phyloP scores from a whole-genome alignment of 1,140 invertebrate genomes.

The Streblospio benedicti region DNA sequence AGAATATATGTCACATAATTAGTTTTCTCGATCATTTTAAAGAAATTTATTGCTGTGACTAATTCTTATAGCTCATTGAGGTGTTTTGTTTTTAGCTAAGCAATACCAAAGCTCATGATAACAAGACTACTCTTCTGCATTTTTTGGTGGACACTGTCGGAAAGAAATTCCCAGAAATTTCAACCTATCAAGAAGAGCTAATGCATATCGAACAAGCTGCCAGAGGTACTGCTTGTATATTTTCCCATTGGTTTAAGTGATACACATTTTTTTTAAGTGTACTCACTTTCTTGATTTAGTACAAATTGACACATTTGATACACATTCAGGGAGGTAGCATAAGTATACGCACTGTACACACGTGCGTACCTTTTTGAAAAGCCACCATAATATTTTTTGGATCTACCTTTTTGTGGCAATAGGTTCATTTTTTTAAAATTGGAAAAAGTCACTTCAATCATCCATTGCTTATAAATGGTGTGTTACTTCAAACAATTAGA shows the following conservation, averaged over 20 bases:
- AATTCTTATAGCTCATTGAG: neutral
- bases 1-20: conserved; percentile 21
- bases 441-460: too few relatives aligned
- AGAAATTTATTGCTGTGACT: neutral
- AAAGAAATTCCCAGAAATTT: conserved; percentile 73
- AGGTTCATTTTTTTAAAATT: too few relatives aligned
- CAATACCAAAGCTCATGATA: conserved; percentile 89
- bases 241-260: conserved; percentile 7
- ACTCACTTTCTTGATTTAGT: neutral
- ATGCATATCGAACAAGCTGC: conserved; percentile 60
- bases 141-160: conserved; percentile 83
- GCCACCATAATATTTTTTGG: too few relatives aligned
- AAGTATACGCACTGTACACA: neutral
- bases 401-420: too few relatives aligned
- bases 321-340: neutral
- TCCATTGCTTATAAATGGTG: too few relatives aligned
- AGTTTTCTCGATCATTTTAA: neutral
- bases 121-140: conserved; percentile 84
- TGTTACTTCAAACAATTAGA: too few relatives aligned
- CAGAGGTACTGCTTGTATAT: conserved; percentile 38
- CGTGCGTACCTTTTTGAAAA: too few relatives aligned
- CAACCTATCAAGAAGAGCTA: conserved; percentile 78
- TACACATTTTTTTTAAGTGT: conserved; percentile 2
- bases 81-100: conserved; percentile 58
- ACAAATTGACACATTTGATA: too few relatives aligned